Evolutionary conservation across 2,888 invertebrate species (phyloP).

Genomic region (Sarcophaga variegata): DNA sequence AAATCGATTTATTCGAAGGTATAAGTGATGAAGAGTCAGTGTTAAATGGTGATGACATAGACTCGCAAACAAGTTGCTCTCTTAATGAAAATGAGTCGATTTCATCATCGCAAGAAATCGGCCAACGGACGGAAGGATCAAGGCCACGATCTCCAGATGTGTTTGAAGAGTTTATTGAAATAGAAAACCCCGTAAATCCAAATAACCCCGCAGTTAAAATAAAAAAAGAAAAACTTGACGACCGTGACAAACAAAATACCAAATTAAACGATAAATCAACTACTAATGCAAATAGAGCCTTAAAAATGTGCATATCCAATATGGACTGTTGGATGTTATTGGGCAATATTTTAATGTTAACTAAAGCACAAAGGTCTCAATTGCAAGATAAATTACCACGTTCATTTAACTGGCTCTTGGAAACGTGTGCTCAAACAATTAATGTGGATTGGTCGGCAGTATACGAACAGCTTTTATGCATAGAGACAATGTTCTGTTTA

Average conservation of each 20-base stretch:
- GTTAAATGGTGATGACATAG: conserved; percentile 23
- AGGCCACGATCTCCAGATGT: not conserved
- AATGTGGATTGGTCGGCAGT: conserved; percentile 75
- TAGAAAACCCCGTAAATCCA: conserved; percentile 20
- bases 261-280: not conserved
- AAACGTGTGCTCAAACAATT: conserved; percentile 78
- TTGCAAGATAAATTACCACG: conserved; percentile 75
- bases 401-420: conserved; percentile 80
- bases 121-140: not conserved
- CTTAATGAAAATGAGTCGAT: not conserved
- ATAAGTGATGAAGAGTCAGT: conserved; percentile 72
- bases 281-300: not conserved
- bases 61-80: not conserved
- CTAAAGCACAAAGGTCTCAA: conserved; percentile 70
- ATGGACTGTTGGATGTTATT: conserved; percentile 80
- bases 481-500: conserved; percentile 79
- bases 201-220: not conserved
- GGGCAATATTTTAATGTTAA: conserved; percentile 71
- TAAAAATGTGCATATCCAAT: conserved; percentile 75
- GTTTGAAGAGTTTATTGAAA: conserved; percentile 44
- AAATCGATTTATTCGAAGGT: conserved; percentile 70
- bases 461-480: conserved; percentile 77
- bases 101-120: not conserved
- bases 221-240: not conserved
- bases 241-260: conserved; percentile 6